A percentile compares a stretch with the other conserved stretches of the same genome.
phyloP scores from a whole-genome alignment of 2,888 invertebrate species.

The Sminthurides aquaticus region DNA sequence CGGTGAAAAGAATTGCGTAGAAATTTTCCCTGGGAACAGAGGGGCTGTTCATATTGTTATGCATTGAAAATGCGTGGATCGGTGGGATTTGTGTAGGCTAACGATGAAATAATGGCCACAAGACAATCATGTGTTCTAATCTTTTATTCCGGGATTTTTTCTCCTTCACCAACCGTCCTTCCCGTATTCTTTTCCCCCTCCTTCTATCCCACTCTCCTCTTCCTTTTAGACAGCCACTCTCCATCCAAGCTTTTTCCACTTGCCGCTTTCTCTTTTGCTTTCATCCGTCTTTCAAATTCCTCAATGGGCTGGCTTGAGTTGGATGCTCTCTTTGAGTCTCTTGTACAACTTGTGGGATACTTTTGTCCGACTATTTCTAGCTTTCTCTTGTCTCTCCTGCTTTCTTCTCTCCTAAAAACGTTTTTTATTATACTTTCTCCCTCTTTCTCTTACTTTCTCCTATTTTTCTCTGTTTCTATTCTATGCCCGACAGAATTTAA shows the following conservation, averaged over 20 bases:
- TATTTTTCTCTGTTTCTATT: not conserved
- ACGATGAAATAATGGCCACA: conserved; percentile 8
- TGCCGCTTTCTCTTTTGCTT: not conserved
- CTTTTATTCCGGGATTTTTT: not conserved
- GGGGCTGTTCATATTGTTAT: not conserved
- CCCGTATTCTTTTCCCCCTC: not conserved
- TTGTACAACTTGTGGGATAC: too few relatives aligned
- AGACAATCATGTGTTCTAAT: not conserved
- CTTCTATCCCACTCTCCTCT: not conserved
- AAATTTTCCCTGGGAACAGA: not conserved
- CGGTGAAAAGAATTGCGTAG: conserved; percentile 5
- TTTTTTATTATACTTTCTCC: too few relatives aligned
- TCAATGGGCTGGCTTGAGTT: too few relatives aligned
- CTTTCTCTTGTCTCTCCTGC: not conserved
- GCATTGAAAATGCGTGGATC: not conserved
- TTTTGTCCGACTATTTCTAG: not conserved
- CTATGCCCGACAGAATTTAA: not conserved
- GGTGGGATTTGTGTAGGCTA: not conserved
- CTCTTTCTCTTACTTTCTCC: not conserved
- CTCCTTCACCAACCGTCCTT: not conserved
- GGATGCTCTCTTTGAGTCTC: too few relatives aligned
- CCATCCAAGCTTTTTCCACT: not conserved
- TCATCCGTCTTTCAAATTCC: not conserved
- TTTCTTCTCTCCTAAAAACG: too few relatives aligned
- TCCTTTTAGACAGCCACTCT: not conserved